Conservation (phyloP, 2,888 invertebrate species). For the Drosophila phalerata region DNA sequence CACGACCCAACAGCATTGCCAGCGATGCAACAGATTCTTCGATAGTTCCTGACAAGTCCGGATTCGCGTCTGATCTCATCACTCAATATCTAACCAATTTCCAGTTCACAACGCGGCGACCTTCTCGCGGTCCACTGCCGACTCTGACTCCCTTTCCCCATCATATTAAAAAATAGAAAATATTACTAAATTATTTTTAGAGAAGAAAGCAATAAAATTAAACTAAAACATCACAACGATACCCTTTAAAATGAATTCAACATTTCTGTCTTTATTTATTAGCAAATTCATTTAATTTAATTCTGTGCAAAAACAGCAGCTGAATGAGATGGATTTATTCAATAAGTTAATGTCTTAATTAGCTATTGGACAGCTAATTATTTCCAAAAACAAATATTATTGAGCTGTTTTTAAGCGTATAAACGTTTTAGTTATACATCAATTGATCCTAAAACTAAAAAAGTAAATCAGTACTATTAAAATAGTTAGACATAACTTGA, state of each 20-base stretch:
- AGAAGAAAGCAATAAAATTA: conserved; percentile 51
- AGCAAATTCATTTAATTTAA: conserved; percentile 36
- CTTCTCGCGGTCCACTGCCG: conserved; percentile 73
- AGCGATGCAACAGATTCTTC: conserved; percentile 19
- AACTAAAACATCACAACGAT: conserved; percentile 45
- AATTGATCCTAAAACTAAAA: no score
- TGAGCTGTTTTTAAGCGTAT: not conserved
- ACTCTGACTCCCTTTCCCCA: conserved; percentile 79
- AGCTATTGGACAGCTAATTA: not conserved
- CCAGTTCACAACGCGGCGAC: conserved; percentile 67
- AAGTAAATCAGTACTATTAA: no score
- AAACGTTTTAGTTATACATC: not conserved
- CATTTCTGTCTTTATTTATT: conserved; percentile 43
- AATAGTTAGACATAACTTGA: no score
- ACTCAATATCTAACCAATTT: conserved; percentile 69
- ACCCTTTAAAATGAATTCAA: conserved; percentile 25
- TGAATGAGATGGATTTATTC: conserved; percentile 24
- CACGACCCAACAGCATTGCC: conserved; percentile 26
- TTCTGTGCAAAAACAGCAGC: conserved; percentile 14
- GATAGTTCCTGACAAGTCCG: conserved; percentile 10
- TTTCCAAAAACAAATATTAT: not conserved
- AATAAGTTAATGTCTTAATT: conserved; percentile 7
- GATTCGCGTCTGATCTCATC: conserved; percentile 42
- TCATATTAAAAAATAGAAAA: conserved; percentile 59
- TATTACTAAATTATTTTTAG: conserved; percentile 51